Evolutionary conservation across 2,797 vertebrate species (phyloP).

Genomic region (Gallinago solitaria): DNA sequence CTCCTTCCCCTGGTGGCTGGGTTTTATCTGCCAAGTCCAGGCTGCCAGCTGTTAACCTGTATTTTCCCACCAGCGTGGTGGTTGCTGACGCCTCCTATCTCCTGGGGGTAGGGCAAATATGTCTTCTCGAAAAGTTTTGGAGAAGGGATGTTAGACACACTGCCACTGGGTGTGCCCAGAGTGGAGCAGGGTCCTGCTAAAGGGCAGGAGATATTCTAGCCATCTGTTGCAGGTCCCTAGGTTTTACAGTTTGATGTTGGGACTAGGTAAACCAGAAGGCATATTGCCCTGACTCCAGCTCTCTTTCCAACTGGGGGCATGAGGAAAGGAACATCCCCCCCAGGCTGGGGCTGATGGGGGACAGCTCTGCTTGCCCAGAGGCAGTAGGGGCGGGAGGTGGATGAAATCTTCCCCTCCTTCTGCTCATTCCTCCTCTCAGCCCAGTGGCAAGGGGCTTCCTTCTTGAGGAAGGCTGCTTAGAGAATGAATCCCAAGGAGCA

Average conservation of each 20-base stretch:
- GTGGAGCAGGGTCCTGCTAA: neutral
- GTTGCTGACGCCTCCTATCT: neutral
- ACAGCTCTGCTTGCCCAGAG: neutral
- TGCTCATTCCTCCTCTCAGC: neutral
- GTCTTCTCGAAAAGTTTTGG: neutral
- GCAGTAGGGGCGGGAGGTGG: neutral
- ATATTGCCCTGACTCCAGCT: neutral
- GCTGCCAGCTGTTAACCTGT: neutral
- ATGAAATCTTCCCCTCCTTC: neutral
- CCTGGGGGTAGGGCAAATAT: neutral
- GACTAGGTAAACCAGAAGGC: neutral
- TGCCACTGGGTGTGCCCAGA: neutral
- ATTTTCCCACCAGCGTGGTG: fast-evolving
- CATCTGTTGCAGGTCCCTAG: neutral
- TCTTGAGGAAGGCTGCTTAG: neutral
- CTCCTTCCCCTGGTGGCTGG: neutral
- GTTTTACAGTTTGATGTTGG: neutral
- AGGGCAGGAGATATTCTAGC: neutral
- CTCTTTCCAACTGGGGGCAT: neutral
- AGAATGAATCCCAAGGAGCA: neutral
- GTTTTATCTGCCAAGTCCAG: neutral
- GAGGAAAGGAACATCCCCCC: neutral
- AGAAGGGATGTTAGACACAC: neutral
- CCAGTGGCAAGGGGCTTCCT: neutral
- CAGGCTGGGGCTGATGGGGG: neutral